Evolutionary conservation across 2,888 invertebrate species (phyloP), one percentile per base, ranked within the genome.

Genomic region (Meloe dianella): DNA sequence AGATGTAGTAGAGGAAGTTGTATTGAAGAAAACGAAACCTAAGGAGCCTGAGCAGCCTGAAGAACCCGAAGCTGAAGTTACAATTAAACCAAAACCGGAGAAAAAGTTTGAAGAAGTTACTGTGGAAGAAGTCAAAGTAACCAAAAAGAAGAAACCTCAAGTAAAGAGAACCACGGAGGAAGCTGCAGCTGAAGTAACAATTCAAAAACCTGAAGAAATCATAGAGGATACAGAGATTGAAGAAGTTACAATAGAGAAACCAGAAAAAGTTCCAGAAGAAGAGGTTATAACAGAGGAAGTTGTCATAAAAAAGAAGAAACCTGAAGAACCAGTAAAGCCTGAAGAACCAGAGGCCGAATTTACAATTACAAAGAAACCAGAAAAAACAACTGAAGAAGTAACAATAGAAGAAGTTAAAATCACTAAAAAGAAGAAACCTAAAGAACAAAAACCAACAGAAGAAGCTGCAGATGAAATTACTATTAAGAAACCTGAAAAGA

Each of bases 151-250:
- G n/a, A 69, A 73, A 70, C 54, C 54, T 1, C 56, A 84, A 64
- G 85, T 27, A 4, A 27, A 78, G 76, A 85, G 78, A 2, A 85
- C 84, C 68, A 80, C 82, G 22, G 80, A 81, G 73, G 86, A 89
- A 77, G 86, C 87, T 75, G 85, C 85, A 66, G 85, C 86, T 77
- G 79, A 71, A 76, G 87, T 87, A 78, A 85, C 91, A 0, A 86
- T 92, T 10, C 91, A 90, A 27, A 38, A 68, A 66, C 78, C 79
- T 57, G 73, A 75, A 0, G 70, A 69, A 6, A 76, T 78, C 38
- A 76, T 78, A 35, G 60, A 54, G 24, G 56, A 29, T n/a, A n/a
- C n/a, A 29, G 73, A 75, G 62, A 71, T 70, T 58, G 60, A 59
- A 60, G 71, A 72, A 30, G 63, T 77, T 1, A 79, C 78, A n/a